Base-by-base conservation (phyloP, 2,888 invertebrate species). In the Pyrocoelia pectoralis region DNA sequence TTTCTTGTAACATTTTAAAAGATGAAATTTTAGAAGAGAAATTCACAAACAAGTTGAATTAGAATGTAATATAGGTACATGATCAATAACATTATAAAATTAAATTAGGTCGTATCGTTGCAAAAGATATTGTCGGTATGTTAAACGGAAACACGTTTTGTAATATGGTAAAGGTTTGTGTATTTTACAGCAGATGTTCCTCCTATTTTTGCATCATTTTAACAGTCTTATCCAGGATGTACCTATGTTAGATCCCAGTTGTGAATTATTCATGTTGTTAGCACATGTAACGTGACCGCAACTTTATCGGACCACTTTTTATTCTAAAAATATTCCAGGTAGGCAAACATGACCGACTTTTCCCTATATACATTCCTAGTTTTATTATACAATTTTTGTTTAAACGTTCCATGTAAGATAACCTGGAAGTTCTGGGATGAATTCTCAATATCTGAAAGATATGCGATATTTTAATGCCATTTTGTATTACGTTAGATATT, bases 191-290 rank as follows among this genome's bases (percentile, higher is more conserved):
- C 61, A 62, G 55, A 62, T 63, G 67, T 61, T 62, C 28, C 69
- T 70, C 70, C 70, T 72, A 68, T 69, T 68, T 68, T 70, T 67
- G 68, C 71, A 68, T 51, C 64, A 60, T 63, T 69, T 70, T 69
- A 70, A 69, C 70, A 68, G 68, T 67, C 70, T 71, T 70, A 70
- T 72, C 69, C 66, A 58, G 51, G 65, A 66, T 64, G 67, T 66
- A 70, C 71, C 71, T 71, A 71, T 70, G 70, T 67, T 66, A 66
- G 71, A 73, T 72, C 69, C 68, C 68, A 65, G 70, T 66, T 68
- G 65, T 77, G 76, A 76, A 77, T 77, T 76, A 77, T 77, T 77
- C 76, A 77, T 76, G 69, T 43, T 62, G 58, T 65, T 68, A 66
- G 66, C 70, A 72, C 68, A 71, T 69, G 73, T 70, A 75, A 74